Percentiles rank a stretch among this genome's conserved stretches.
Conservation (phyloP, 2,113 vertebrate species). For the Oncorhynchus clarkii region DNA sequence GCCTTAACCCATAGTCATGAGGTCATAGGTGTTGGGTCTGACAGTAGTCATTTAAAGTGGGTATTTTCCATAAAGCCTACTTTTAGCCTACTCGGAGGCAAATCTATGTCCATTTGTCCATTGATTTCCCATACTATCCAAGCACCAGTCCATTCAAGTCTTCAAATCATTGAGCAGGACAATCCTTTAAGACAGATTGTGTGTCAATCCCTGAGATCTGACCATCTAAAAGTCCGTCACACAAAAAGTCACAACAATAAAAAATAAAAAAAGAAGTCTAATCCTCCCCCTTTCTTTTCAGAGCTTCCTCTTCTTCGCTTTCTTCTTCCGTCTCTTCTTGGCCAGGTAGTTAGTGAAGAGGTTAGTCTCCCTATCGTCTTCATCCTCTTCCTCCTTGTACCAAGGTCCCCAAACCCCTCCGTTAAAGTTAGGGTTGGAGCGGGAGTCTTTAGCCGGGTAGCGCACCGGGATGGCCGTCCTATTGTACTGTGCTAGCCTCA, state of each 20-base stretch:
- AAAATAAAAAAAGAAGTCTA: slow-evolving; percentile 18
- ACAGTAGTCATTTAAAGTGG: slow-evolving; percentile 60
- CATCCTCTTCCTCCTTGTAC: slow-evolving; percentile 82
- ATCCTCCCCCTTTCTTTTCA: slow-evolving; percentile 66
- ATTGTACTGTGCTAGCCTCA: slow-evolving; percentile 85
- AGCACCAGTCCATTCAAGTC: slow-evolving; percentile 32
- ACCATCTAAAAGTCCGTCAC: slow-evolving; percentile 37
- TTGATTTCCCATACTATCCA: not conserved
- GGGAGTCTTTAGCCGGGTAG: slow-evolving; percentile 90
- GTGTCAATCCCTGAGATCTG: slow-evolving; percentile 69
- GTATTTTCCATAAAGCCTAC: slow-evolving; percentile 33
- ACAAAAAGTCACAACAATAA: not conserved
- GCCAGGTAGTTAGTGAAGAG: slow-evolving; percentile 63
- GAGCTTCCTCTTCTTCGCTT: slow-evolving; percentile 68
- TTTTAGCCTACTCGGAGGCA: slow-evolving; percentile 14
- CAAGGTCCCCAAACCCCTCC: slow-evolving; percentile 97
- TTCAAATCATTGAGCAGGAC: slow-evolving; percentile 26
- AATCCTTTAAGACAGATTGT: slow-evolving; percentile 37
- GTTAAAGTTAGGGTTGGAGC: slow-evolving; percentile 92
- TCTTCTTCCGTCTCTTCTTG: slow-evolving; percentile 71
- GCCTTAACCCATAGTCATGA: slow-evolving; percentile 41
- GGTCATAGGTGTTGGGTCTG: slow-evolving; percentile 49
- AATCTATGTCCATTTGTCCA: slow-evolving; percentile 17
- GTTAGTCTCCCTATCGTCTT: slow-evolving; percentile 62
- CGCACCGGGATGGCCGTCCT: slow-evolving; percentile 89